Evolutionary conservation across 2,113 vertebrate genomes (phyloP), one percentile per base, ranked within the genome.

Genomic region (Calyptommatus sinebrachiatus): DNA sequence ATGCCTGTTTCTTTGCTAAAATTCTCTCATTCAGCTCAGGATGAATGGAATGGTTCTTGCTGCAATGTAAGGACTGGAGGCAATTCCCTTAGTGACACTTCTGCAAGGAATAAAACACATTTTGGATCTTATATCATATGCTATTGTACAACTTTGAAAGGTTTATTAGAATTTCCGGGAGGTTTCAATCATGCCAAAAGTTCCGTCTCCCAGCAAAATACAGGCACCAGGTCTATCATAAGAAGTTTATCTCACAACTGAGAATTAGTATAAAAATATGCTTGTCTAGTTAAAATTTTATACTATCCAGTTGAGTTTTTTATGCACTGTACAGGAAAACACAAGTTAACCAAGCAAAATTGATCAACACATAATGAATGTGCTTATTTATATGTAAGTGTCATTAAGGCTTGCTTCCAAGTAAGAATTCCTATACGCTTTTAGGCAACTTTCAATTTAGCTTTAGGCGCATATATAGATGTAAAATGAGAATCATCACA

Each of bases 201-300:
- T 46, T 75, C 11, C 12, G 28, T 83, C 53, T 48, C 41, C 73
- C 3, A 29, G 83, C 71, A 79, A 14, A 76, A 21, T 77, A 65
- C 72, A 82, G 46, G 45, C 61, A 57, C 46, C 3, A 66, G 41
- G 31, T 66, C 31, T 57, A 45, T 29, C 48, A 35, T 14, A 29
- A 53, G 61, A 28, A 65, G 63, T 67, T 82, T 73, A 77, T 77
- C 50, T 57, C 35, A 62, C 29, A 26, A 9, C 71, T 41, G 71
- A 75, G 48, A 24, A 77, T 82, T 79, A 82, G 14, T 79, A 8
- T 31, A 48, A 61, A 29, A 8, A 2, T n/a, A 50, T 83, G 60
- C 84, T 88, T 62, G 78, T 86, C 84, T 80, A 77, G 61, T n/a
- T 76, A 67, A 14, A 83, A 53, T 2, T n/a, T 84, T n/a, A 14